These are phyloP conservation scores for Deilephila porcellus DNA, from an alignment of 2,888 invertebrate genomes.

Conservation along the genomic window DNA sequence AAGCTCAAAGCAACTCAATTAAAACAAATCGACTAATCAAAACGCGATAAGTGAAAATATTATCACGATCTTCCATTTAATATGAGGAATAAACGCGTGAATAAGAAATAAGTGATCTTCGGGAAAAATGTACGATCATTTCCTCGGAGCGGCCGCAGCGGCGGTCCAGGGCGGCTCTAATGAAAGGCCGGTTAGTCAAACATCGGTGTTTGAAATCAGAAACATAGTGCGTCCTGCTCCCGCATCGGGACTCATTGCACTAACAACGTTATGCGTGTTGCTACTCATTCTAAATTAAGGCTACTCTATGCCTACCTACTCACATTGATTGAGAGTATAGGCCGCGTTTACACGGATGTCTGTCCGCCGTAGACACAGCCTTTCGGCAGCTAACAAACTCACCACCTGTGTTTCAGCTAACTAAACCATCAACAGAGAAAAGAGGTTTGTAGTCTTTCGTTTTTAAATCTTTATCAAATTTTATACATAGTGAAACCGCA, in stretches of 20 bases:
- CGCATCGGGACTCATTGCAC: constrained; percentile 33
- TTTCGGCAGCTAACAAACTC: not conserved
- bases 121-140: not conserved
- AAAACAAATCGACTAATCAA: not conserved
- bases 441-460: too few relatives aligned
- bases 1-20: too few relatives aligned
- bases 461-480: too few relatives aligned
- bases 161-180: constrained; percentile 25
- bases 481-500: too few relatives aligned
- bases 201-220: constrained; percentile 30
- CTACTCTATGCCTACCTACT: constrained; percentile 30
- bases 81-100: not conserved
- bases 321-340: constrained; percentile 31
- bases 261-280: constrained; percentile 37
- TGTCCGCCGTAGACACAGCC: not conserved
- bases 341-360: constrained; percentile 22
- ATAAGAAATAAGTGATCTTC: not conserved
- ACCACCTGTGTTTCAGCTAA: not conserved
- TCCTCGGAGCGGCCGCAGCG: not conserved
- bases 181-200: constrained; percentile 31
- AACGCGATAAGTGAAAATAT: not conserved
- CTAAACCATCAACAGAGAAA: not conserved
- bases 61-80: not conserved
- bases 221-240: constrained; percentile 21
- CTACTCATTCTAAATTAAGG: constrained; percentile 41